phyloP scores from a whole-genome alignment of 1,140 invertebrate genomes.

The Euborellia annulipes region DNA sequence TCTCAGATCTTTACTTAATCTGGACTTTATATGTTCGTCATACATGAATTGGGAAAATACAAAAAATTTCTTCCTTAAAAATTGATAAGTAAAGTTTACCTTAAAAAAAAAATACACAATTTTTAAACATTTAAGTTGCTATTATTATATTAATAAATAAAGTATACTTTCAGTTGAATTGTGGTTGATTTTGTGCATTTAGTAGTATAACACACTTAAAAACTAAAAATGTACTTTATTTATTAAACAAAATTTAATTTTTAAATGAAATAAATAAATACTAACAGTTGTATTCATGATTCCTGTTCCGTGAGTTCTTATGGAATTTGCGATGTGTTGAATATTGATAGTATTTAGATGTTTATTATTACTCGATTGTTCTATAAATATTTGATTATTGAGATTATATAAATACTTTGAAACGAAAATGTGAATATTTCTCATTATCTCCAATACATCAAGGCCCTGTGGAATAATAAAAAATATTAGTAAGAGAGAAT shows the following conservation, averaged over 20 bases:
- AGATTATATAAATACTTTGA: conserved; percentile 89
- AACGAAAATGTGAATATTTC: conserved; percentile 93
- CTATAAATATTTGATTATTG: conserved; percentile 94
- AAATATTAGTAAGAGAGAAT: too few relatives aligned
- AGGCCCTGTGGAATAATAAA: conserved; percentile 45
- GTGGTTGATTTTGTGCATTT: not conserved
- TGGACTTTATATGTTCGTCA: conserved; percentile 95
- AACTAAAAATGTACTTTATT: not conserved
- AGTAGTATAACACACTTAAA: not conserved
- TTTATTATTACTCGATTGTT: conserved; percentile 82
- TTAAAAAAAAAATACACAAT: conserved; percentile 20
- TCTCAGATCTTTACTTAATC: conserved; percentile 77
- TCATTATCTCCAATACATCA: conserved; percentile 96
- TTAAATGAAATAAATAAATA: conserved; percentile 9
- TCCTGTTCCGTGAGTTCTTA: conserved; percentile 91
- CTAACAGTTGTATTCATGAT: conserved; percentile 89
- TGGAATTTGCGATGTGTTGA: conserved; percentile 90
- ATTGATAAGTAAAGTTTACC: conserved; percentile 95
- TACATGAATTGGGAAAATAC: conserved; percentile 95
- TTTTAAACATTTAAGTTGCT: not conserved
- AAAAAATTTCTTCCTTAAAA: conserved; percentile 83
- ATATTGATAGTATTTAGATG: conserved; percentile 94
- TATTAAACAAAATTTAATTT: conserved; percentile 1
- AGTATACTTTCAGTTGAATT: not conserved
- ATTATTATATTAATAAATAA: not conserved